Evolutionary conservation across 2,888 invertebrate genomes (phyloP).

Genomic region (Drosophila meridiana): DNA sequence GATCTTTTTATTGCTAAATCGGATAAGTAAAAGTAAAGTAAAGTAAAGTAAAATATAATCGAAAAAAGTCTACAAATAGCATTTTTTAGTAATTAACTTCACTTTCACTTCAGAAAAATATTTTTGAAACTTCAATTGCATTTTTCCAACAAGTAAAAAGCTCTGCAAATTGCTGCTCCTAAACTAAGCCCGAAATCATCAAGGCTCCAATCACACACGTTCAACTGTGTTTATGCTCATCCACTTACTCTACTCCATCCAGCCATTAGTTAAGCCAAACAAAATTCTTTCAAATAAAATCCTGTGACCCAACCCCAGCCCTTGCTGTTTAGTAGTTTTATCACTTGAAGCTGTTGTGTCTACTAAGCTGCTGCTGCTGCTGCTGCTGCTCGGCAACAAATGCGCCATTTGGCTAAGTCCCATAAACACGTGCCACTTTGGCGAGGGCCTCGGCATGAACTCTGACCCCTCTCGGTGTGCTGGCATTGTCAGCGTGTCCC

Average conservation of each 20-base stretch:
- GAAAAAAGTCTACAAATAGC: too few relatives aligned
- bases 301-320: background rate
- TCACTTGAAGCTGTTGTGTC: constrained; percentile 30
- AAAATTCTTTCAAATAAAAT: constrained; percentile 21
- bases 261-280: constrained; percentile 1
- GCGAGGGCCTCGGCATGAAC: constrained; percentile 19
- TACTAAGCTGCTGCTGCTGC: constrained; percentile 55
- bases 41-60: too few relatives aligned
- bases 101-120: background rate
- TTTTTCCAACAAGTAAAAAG: background rate
- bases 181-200: background rate
- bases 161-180: background rate
- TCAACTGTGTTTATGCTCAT: constrained; percentile 13
- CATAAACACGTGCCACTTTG: constrained; percentile 76
- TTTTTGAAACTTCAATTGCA: background rate
- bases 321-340: constrained; percentile 2
- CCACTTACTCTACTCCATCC: background rate
- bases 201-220: background rate
- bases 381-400: constrained; percentile 54
- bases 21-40: too few relatives aligned
- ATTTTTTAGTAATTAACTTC: too few relatives aligned
- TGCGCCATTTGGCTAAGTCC: constrained; percentile 55
- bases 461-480: background rate
- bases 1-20: too few relatives aligned
- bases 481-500: constrained; percentile 10